Conservation (phyloP, 1,140 invertebrate species). For the Araneus ventricosus region DNA sequence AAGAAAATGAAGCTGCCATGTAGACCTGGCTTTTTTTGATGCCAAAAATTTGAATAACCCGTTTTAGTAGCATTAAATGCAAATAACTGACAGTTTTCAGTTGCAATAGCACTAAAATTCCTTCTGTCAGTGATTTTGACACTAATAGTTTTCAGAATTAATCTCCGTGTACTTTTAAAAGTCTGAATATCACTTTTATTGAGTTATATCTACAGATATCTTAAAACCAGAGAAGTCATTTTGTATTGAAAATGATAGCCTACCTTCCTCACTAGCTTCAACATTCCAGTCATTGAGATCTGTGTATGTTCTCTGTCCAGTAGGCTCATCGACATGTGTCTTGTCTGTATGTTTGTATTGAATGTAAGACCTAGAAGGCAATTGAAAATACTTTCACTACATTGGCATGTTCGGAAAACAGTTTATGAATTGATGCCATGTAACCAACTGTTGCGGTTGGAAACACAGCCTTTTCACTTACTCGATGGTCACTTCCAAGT, state of each 20-base stretch:
- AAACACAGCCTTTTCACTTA: not conserved
- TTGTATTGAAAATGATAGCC: not conserved
- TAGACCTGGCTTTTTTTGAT: too few relatives aligned
- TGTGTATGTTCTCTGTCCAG: not conserved
- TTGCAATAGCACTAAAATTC: too few relatives aligned
- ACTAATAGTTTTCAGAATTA: too few relatives aligned
- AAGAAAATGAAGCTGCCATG: too few relatives aligned
- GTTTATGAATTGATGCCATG: not conserved
- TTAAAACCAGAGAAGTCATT: not conserved
- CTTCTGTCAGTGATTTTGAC: too few relatives aligned
- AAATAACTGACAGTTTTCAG: too few relatives aligned
- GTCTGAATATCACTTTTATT: too few relatives aligned
- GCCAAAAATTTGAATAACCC: too few relatives aligned
- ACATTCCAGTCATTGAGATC: not conserved
- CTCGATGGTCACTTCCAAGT: slow-evolving; percentile 43
- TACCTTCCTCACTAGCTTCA: not conserved
- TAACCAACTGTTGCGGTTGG: not conserved
- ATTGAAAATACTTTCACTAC: too few relatives aligned
- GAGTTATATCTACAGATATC: not conserved
- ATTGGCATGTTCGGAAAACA: not conserved
- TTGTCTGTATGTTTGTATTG: too few relatives aligned
- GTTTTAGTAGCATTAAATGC: too few relatives aligned
- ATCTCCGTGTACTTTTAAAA: too few relatives aligned
- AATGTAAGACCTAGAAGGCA: not conserved
- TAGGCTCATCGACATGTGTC: not conserved